Conservation (phyloP, 2,797 vertebrate genomes). For the Ficedula albicollis region DNA sequence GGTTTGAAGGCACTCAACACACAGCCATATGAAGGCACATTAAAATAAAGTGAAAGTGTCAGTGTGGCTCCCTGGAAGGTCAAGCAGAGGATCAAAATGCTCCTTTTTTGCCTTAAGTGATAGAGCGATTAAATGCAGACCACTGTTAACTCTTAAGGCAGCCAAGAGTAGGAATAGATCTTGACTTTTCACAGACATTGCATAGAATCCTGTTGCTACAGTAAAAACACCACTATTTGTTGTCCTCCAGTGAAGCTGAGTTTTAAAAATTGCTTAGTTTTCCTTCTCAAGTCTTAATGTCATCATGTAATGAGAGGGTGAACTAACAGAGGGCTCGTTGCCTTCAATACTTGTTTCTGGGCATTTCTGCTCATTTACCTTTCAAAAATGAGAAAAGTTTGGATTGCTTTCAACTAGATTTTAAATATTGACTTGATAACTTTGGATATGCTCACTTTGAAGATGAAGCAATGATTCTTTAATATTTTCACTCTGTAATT, state of each 20-base stretch:
- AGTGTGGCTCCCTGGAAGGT: rapidly evolving
- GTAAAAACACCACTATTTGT: background rate
- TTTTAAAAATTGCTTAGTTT: background rate
- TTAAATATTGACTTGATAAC: background rate
- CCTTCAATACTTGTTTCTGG: background rate
- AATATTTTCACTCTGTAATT: background rate
- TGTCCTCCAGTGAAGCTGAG: background rate
- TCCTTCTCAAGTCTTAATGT: background rate
- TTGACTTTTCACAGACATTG: background rate
- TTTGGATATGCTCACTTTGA: background rate
- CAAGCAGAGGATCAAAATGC: background rate
- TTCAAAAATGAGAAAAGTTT: background rate
- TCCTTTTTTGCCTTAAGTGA: background rate
- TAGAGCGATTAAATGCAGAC: background rate
- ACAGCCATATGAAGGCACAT: background rate
- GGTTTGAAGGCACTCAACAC: background rate
- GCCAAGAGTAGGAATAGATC: background rate
- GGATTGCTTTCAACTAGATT: background rate
- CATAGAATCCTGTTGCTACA: background rate
- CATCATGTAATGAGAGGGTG: background rate
- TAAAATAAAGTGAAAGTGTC: background rate
- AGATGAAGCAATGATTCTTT: background rate
- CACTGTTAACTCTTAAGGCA: background rate
- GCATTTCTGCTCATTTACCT: background rate
- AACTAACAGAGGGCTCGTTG: background rate